These are phyloP conservation scores for Eupithecia abbreviata DNA, from an alignment of 2,888 invertebrate species.

Conservation along the genomic window DNA sequence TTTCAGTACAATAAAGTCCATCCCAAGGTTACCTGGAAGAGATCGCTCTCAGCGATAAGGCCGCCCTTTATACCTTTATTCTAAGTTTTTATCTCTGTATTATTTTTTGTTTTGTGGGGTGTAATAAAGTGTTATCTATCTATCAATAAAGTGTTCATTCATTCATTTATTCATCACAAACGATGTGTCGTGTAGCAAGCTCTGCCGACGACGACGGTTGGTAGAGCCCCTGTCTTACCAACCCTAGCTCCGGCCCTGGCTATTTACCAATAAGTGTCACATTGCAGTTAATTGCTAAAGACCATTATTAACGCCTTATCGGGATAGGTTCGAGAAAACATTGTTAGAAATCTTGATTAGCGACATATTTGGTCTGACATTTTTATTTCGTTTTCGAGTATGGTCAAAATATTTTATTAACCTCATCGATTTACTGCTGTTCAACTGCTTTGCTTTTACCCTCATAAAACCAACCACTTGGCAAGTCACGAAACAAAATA, in stretches of 20 bases:
- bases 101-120: too few relatives aligned
- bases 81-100: too few relatives aligned
- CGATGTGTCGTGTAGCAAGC: too few relatives aligned
- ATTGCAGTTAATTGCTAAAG: slow-evolving; percentile 50
- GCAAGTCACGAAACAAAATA: neutral
- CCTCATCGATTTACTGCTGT: neutral
- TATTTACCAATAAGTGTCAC: slow-evolving; percentile 26
- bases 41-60: too few relatives aligned
- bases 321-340: slow-evolving; percentile 45
- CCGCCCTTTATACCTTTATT: too few relatives aligned
- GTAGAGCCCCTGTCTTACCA: neutral
- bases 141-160: too few relatives aligned
- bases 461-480: neutral
- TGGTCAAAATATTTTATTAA: slow-evolving; percentile 6
- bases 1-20: too few relatives aligned
- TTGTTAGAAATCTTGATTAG: slow-evolving; percentile 36
- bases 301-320: slow-evolving; percentile 51
- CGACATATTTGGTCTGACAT: slow-evolving; percentile 23
- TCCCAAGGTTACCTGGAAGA: too few relatives aligned
- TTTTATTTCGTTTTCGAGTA: slow-evolving; percentile 18
- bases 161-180: too few relatives aligned
- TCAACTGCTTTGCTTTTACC: neutral
- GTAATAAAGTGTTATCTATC: too few relatives aligned
- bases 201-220: neutral
- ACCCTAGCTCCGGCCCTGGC: slow-evolving; percentile 18